Evolutionary conservation across 2,797 vertebrate species (phyloP), one percentile per base, ranked within the genome.

Genomic region (Neosilurus hyrtlii): DNA sequence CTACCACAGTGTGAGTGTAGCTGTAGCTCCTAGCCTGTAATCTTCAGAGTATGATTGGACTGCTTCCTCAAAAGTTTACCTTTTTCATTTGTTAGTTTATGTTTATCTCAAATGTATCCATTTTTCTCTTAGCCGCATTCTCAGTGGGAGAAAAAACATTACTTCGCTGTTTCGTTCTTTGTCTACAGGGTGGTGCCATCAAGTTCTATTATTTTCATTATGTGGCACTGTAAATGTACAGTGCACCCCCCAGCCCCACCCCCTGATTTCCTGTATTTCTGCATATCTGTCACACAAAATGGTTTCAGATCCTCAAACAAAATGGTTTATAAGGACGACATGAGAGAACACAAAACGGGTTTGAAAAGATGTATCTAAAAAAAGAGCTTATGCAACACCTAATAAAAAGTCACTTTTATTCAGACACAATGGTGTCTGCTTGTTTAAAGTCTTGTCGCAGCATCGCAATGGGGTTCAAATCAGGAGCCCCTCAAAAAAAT

Each of bases 271-370:
- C 37, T 51, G 43, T 51, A 63, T 51, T 78, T 65, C 22, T 63
- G 59, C 59, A 78, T 26, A 51, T 63, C 24, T 49, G 8, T 51
- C 15, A 65, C 8, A 49, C 10, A 12, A 56, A 78, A 26, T 78
- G 43, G 59, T 78, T 78, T 65, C 61, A 63, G n/a, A 78, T 78
- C 76, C 76, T 78, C 24, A 52, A 26, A 24, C 15, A 65, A 12
- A 57, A 14, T 75, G 30, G 22, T 57, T 57, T 51, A 49, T 16
- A n/a, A 24, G 14, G 14, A 77, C 14, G 16, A 77, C 6, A 24
- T 76, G 74, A 43, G 22, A 6, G 62, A 77, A 9, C 5, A 62
- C 61, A 26, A 65, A 26, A 65, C n/a, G 1, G n/a, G 2, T 59
- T 59, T 59, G 6, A 10, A 73, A 30, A 52, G 10, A 72, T 74